Percentiles rank a stretch among this genome's conserved stretches.
Conservation (phyloP, 2,113 vertebrate species). For the Chlorodrepanis virens region DNA sequence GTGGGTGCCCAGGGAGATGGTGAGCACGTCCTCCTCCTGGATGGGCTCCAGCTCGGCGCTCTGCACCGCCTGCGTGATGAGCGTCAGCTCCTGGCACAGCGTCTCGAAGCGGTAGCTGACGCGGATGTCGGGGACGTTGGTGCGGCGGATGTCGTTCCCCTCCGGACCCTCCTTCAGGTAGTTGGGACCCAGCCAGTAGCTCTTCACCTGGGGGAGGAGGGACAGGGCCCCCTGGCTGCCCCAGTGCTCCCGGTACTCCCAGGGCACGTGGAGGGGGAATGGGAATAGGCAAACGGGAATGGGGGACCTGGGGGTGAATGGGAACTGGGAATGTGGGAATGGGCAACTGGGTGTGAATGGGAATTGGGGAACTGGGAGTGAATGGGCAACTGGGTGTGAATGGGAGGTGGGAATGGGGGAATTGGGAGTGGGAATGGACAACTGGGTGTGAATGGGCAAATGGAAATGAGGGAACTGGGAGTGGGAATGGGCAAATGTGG, state of each 20-base stretch:
- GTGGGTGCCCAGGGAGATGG: not conserved
- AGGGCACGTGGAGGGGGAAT: not conserved
- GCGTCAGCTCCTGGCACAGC: constrained; percentile 4
- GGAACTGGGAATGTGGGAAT: not conserved
- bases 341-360: no score
- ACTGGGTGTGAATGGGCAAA: no score
- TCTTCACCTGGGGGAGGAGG: not conserved
- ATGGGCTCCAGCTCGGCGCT: not conserved
- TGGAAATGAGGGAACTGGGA: no score
- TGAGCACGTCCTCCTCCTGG: not conserved
- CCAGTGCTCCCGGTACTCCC: not conserved
- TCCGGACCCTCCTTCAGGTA: not conserved
- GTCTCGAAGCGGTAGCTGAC: not conserved
- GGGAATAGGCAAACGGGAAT: not conserved
- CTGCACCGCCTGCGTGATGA: not conserved
- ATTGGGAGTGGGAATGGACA: not conserved
- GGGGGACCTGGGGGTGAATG: no score
- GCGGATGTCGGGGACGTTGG: not conserved
- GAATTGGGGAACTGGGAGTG: no score
- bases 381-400: no score
- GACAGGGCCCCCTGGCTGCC: not conserved
- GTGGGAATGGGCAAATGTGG: no score
- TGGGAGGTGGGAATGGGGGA: not conserved
- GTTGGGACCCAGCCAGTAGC: constrained; percentile 5
- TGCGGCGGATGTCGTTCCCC: not conserved